A percentile compares a stretch with the other conserved stretches of the same genome.
Conservation (phyloP, 2,797 vertebrate genomes). For the Myotis daubentonii region DNA sequence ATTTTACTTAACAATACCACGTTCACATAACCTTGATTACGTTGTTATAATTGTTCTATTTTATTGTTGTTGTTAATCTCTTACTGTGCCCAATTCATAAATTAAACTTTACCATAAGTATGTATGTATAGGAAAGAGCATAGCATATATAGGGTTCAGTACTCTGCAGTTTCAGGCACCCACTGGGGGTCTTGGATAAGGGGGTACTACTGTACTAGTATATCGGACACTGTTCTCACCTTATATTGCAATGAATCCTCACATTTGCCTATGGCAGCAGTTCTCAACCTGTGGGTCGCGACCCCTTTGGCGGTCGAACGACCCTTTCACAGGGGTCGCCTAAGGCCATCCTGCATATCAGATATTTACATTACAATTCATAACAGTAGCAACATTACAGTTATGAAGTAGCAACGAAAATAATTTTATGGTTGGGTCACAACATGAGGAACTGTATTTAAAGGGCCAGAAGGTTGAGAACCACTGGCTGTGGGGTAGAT, state of each 20-base stretch:
- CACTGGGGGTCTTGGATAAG: background rate
- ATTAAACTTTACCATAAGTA: background rate
- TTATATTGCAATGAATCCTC: fast-evolving
- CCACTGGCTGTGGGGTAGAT: background rate
- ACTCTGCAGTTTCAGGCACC: background rate
- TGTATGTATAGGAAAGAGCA: background rate
- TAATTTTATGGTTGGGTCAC: too few relatives aligned
- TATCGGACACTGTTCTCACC: fast-evolving
- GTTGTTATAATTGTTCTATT: background rate
- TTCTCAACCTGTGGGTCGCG: too few relatives aligned
- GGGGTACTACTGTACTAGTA: fast-evolving
- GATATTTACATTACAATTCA: too few relatives aligned
- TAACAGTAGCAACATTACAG: too few relatives aligned
- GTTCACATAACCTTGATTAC: background rate
- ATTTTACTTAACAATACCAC: background rate
- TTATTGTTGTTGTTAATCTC: background rate
- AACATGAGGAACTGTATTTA: too few relatives aligned
- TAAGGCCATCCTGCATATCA: too few relatives aligned
- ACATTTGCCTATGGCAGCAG: fast-evolving
- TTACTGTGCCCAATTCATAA: background rate
- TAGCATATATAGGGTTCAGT: too few relatives aligned
- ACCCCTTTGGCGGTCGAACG: too few relatives aligned
- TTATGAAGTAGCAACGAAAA: too few relatives aligned
- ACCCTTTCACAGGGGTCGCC: too few relatives aligned
- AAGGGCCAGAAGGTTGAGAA: too few relatives aligned